A percentile compares a stretch with the other conserved stretches of the same genome.
These are phyloP conservation scores for Geopemphigus sp. DNA, from an alignment of 1,140 invertebrate genomes.

Conservation along the genomic window DNA sequence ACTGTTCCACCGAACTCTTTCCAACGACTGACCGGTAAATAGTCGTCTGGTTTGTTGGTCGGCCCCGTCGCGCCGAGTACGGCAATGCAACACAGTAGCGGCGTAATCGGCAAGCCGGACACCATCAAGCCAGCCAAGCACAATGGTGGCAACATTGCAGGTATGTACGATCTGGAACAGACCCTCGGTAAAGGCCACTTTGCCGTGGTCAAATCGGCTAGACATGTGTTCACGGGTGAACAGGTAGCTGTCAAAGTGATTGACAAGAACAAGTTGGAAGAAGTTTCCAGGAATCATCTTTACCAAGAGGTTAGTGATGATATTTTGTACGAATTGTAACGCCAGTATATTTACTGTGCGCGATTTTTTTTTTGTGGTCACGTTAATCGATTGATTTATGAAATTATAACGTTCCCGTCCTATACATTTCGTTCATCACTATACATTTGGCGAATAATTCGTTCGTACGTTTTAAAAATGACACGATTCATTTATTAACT, in stretches of 20 bases:
- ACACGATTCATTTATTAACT: no score
- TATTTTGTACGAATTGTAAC: no score
- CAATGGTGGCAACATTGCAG: constrained; percentile 91
- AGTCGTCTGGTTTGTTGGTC: not conserved
- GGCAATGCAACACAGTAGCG: constrained; percentile 39
- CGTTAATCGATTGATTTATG: no score
- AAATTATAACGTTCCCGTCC: no score
- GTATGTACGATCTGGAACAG: constrained; percentile 93
- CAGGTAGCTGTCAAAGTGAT: constrained; percentile 95
- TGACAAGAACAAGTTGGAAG: constrained; percentile 96
- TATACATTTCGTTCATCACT: no score
- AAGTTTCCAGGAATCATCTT: constrained; percentile 92
- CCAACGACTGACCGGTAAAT: no score
- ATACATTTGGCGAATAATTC: no score
- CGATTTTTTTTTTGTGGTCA: no score
- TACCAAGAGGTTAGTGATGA: constrained; percentile 81
- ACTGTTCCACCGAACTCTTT: no score
- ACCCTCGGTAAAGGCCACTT: constrained; percentile 94
- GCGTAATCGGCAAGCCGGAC: constrained; percentile 37
- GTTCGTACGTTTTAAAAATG: no score
- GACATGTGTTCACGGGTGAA: constrained; percentile 99
- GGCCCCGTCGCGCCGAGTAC: no score
- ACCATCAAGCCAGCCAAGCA: constrained; percentile 55
- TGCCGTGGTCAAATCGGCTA: constrained; percentile 96
- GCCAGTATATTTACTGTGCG: no score